phyloP scores from a whole-genome alignment of 2,888 invertebrate genomes.

The Eupithecia dodoneata region DNA sequence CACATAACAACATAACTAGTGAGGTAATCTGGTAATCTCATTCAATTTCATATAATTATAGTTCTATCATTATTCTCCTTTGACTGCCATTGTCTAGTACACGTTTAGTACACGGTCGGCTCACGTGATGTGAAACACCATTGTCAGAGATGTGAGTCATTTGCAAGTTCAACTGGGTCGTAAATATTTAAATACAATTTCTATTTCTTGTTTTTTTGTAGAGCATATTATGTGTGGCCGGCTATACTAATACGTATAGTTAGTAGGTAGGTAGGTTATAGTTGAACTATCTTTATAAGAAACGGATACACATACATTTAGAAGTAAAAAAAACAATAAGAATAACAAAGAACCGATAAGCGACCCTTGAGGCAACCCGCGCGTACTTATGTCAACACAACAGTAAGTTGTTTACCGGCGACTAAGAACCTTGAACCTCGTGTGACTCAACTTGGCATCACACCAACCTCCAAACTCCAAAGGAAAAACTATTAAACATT shows the following conservation, averaged over 20 bases:
- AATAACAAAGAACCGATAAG: slow-evolving; percentile 49
- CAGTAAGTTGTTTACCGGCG: slow-evolving; percentile 34
- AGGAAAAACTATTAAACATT: slow-evolving; percentile 55
- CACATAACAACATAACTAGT: slow-evolving; percentile 11
- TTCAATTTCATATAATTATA: slow-evolving; percentile 9
- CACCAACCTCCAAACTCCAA: slow-evolving; percentile 51
- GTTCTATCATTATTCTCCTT: slow-evolving; percentile 16
- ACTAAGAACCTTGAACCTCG: slow-evolving; percentile 59
- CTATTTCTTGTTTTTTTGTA: background rate
- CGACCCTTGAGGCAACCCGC: slow-evolving; percentile 57
- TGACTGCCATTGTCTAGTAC: slow-evolving; percentile 17
- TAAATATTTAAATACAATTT: background rate
- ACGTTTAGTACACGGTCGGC: slow-evolving; percentile 2
- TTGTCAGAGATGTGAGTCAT: slow-evolving; percentile 19
- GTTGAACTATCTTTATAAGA: background rate
- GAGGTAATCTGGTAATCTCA: slow-evolving; percentile 8
- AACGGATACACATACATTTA: background rate
- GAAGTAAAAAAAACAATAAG: slow-evolving; percentile 18
- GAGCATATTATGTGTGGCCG: background rate
- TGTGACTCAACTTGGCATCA: slow-evolving; percentile 55
- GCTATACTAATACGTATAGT: too few species aligned
- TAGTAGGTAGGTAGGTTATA: background rate
- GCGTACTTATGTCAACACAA: slow-evolving; percentile 48
- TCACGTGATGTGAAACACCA: slow-evolving; percentile 16
- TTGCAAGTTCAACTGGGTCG: slow-evolving; percentile 16